Percentiles rank a stretch among this genome's conserved stretches.
Conservation (phyloP, 2,888 invertebrate genomes). For the Sepiola atlantica region DNA sequence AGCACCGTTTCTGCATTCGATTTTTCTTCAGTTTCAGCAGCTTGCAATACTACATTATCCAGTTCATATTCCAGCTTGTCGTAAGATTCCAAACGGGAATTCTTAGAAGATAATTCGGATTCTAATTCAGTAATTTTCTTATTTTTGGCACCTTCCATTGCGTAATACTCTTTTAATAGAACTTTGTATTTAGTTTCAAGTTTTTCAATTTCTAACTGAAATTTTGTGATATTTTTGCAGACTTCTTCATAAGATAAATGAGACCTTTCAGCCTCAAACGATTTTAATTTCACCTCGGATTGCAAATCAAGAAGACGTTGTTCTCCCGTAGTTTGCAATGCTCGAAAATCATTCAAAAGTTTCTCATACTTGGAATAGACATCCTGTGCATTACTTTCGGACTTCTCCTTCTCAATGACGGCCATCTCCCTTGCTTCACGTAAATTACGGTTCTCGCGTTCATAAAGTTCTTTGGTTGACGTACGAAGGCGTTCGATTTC, state of each 20-base stretch:
- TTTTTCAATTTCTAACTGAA: slow-evolving; percentile 73
- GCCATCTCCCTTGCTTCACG: slow-evolving; percentile 73
- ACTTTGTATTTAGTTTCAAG: slow-evolving; percentile 73
- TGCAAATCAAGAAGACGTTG: slow-evolving; percentile 68
- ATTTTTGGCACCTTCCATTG: slow-evolving; percentile 69
- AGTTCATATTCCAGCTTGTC: slow-evolving; percentile 74
- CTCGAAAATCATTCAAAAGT: slow-evolving; percentile 70
- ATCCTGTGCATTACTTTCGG: slow-evolving; percentile 68
- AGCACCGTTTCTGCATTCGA: slow-evolving; percentile 72
- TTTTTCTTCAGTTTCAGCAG: slow-evolving; percentile 73
- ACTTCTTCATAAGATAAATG: slow-evolving; percentile 73
- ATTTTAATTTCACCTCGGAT: slow-evolving; percentile 72
- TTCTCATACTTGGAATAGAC: slow-evolving; percentile 70
- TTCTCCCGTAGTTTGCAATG: slow-evolving; percentile 68
- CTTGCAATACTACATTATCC: slow-evolving; percentile 75
- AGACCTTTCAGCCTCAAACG: slow-evolving; percentile 73
- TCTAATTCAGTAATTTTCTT: slow-evolving; percentile 71
- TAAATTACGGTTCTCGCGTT: slow-evolving; percentile 73
- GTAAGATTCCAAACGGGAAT: slow-evolving; percentile 69
- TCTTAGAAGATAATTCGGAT: slow-evolving; percentile 67
- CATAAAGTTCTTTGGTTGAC: slow-evolving; percentile 73
- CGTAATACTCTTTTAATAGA: slow-evolving; percentile 73
- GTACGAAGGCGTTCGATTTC: slow-evolving; percentile 73
- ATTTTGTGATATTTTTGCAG: slow-evolving; percentile 68
- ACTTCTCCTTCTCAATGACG: slow-evolving; percentile 70